Evolutionary conservation across 2,888 invertebrate species (phyloP).

Genomic region (Amphiduros pacificus): DNA sequence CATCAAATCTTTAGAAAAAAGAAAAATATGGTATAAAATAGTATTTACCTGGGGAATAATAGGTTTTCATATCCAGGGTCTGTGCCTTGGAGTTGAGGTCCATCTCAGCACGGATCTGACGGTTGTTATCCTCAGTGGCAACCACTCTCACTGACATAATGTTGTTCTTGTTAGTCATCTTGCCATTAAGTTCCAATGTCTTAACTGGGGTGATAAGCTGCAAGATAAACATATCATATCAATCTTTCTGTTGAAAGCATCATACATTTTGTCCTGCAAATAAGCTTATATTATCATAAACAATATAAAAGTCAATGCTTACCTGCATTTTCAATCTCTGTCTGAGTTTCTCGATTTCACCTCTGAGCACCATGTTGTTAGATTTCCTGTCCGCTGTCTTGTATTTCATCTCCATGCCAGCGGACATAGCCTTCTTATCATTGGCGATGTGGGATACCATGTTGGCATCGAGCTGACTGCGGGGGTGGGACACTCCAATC

Average conservation of each 20-base stretch:
- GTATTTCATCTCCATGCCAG: constrained; percentile 11
- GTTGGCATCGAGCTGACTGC: constrained; percentile 9
- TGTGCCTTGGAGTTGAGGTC: constrained; percentile 9
- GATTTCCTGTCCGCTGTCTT: constrained; percentile 4
- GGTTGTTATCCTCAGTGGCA: constrained; percentile 5
- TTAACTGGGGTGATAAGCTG: constrained; percentile 17
- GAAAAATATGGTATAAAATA: neutral
- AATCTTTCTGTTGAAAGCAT: no score
- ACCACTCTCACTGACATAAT: constrained; percentile 5
- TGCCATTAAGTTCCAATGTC: constrained; percentile 10
- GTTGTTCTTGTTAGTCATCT: constrained; percentile 1
- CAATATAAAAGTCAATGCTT: neutral
- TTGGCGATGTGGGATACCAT: constrained; percentile 1
- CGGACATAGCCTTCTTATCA: neutral
- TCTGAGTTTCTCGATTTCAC: constrained; percentile 14
- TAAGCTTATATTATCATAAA: neutral
- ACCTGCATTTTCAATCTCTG: constrained; percentile 9
- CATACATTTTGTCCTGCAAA: neutral
- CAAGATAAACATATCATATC: neutral
- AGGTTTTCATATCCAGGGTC: constrained; percentile 14
- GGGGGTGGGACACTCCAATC: constrained; percentile 8
- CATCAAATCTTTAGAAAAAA: no score
- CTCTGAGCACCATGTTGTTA: constrained; percentile 5
- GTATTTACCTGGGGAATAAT: constrained; percentile 4
- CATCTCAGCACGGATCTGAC: constrained; percentile 4